Base-by-base conservation (phyloP, 1,140 invertebrate genomes). In the Tetramorium parvispinum region DNA sequence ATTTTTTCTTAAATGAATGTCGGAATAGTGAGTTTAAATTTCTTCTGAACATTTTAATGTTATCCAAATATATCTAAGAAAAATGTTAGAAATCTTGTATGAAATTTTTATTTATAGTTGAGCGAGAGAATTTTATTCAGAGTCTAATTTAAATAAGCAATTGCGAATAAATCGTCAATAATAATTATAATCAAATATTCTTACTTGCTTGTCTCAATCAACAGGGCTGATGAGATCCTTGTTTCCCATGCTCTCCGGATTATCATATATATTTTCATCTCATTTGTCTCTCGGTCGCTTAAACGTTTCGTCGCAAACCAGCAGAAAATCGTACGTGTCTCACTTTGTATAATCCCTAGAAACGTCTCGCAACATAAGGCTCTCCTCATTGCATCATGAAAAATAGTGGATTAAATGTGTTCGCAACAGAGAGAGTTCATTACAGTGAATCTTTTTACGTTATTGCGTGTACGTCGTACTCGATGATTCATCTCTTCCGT, bases 221-320 rank as follows among this genome's bases (percentile, higher is more conserved):
- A 63, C 71, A 24, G 0, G 4, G 21, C 88, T 75, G 71, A 53
- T 18, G 57, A 65, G 77, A 85, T 88, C 46, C 77, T 90, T 78
- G 76, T 59, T 61, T 53, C 32, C 49, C 21, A 13, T 27, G 40
- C 13, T 49, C 40, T 43, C 27, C 46, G 43, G 18, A 1, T 68
- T 43, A 46, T 43, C 51, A 21, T 61, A 18, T 5, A 4, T 53
- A 66, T 71, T 82, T 82, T 71, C 75, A 10, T 51, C 32, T 88
- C 59, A 59, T 90, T 85, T 88, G 83, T 88, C 71, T 88, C 63
- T 86, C 73, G 43, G 78, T 75, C 49, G 51, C 21, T 89, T 43
- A n/a, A 68, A n/a, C 65, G 55, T 59, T 63, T 87, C 66, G 27
- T 81, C 7, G 32, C 46, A 32, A 27, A 7, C 63, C 75, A 68